Evolutionary conservation across 1,140 invertebrate species (phyloP), one percentile per base, ranked within the genome.

Genomic region (Drosophila orena): DNA sequence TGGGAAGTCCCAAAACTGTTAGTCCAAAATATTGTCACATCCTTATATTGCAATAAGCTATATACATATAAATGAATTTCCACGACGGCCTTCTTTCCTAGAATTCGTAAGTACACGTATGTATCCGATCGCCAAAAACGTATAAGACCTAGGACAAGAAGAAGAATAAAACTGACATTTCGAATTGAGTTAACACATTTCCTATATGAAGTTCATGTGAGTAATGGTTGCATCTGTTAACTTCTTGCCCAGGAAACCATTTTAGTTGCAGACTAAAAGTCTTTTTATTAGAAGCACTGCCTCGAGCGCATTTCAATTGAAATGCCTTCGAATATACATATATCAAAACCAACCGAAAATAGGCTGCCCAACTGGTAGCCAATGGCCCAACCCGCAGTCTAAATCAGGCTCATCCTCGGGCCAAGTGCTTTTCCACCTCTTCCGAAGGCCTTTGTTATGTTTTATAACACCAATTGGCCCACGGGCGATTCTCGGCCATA

Each of bases 391-490:
- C 4, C 12, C 22, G 6, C 24, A 30, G n/a, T 49, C 24, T 10
- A 34, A 7, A 35, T 52, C 49, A 2, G n/a, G 4, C n/a, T 27
- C 27, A 52, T 20, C 46, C 61, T 20, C 49, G 10, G 55, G 49
- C 62, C 34, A 24, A 20, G 12, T 20, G 30, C 7, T 35, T 34
- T 30, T 15, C 49, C 35, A 49, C 52, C 20, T 20, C 43, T 64
- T 34, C 24, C n/a, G 30, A 57, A 50, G 8, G 34, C 43, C 46
- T 69, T 70, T 71, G 81, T 76, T 65, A 68, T 79, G 80, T 84
- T 83, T 83, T 84, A 83, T 83, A 71, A 80, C 80, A 20, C 35
- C 79, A 75, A 84, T 84, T 79, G 80, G 70, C 80, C 80, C 75
- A 54, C 75, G 55, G 74, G 59, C 80, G 68, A 75, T 79, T 69